A percentile compares a stretch with the other conserved stretches of the same genome.
Conservation (phyloP, 2,888 invertebrate genomes). For the Pterobdella sp. region DNA sequence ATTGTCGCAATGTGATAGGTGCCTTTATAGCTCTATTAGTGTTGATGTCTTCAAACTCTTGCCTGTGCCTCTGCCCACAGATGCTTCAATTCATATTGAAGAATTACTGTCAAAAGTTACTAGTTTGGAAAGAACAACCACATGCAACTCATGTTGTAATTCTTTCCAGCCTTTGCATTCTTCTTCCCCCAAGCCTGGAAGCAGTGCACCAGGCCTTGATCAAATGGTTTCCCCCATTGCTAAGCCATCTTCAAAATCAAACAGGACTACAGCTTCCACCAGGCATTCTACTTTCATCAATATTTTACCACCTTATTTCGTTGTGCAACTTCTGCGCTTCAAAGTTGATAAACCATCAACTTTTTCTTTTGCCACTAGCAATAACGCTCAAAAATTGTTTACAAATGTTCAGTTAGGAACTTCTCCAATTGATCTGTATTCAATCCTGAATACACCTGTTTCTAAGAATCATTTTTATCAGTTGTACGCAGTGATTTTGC, state of each 20-base stretch:
- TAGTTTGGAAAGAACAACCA: neutral
- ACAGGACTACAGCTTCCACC: neutral
- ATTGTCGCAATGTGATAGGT: neutral
- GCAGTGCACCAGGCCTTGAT: neutral
- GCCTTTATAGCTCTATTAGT: neutral
- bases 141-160: neutral
- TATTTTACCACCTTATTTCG: conserved; percentile 11
- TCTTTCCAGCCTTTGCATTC: conserved; percentile 21
- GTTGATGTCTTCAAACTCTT: conserved; percentile 24
- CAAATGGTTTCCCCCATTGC: neutral
- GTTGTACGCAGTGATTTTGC: conserved; percentile 18
- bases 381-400: neutral
- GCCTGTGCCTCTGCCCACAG: conserved; percentile 15
- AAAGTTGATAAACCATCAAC: neutral
- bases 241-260: neutral
- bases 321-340: conserved; percentile 21
- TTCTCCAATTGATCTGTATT: neutral
- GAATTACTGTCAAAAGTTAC: neutral
- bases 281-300: conserved; percentile 1
- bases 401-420: neutral
- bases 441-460: neutral
- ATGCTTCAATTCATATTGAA: neutral
- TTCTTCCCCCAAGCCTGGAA: neutral
- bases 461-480: neutral
- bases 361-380: neutral